A percentile compares a stretch with the other conserved stretches of the same genome.
Evolutionary conservation across 2,888 invertebrate species (phyloP).

Genomic region (Candidula unifasciata): DNA sequence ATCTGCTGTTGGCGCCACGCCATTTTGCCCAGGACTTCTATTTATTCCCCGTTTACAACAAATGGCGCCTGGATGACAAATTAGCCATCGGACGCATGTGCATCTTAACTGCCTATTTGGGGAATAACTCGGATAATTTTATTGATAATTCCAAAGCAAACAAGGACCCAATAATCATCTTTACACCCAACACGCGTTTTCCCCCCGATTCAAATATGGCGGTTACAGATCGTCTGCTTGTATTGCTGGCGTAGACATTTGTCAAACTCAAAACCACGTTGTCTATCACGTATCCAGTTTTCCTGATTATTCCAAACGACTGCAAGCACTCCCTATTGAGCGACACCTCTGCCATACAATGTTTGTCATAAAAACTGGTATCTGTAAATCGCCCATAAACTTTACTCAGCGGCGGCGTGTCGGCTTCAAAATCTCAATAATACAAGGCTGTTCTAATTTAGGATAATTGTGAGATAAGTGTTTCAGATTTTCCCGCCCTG

Average conservation of each 20-base stretch:
- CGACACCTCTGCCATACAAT: neutral
- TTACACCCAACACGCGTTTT: neutral
- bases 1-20: too few relatives aligned
- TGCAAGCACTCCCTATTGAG: neutral
- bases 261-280: slow-evolving; percentile 17
- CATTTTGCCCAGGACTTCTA: too few relatives aligned
- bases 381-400: too few relatives aligned
- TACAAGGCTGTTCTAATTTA: neutral
- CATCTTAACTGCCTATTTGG: neutral
- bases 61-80: neutral
- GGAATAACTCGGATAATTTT: neutral
- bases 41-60: too few relatives aligned
- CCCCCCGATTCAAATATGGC: neutral
- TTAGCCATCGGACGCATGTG: neutral
- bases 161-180: neutral
- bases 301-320: neutral
- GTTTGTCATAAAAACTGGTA: too few relatives aligned
- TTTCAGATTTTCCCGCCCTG: too few relatives aligned
- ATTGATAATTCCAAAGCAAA: neutral
- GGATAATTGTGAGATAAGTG: neutral
- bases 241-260: neutral
- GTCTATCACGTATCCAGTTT: neutral
- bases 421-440: neutral
- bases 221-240: neutral
- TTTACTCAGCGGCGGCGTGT: too few relatives aligned